Evolutionary conservation across 2,797 vertebrate species (phyloP), one percentile per base, ranked within the genome.

Genomic region (Gastrophryne carolinensis): DNA sequence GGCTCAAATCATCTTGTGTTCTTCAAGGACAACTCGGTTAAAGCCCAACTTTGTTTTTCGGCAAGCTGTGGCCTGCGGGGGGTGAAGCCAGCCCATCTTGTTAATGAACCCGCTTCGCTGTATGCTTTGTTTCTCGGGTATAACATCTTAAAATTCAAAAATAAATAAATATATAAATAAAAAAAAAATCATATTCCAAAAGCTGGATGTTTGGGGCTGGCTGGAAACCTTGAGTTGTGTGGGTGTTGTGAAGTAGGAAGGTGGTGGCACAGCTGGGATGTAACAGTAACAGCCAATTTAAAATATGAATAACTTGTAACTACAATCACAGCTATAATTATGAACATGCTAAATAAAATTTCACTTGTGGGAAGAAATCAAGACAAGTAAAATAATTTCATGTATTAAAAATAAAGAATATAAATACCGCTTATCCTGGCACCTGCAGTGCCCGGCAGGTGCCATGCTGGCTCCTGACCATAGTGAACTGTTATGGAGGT

Each of bases 1-100:
- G 73, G 73, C 73, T 26, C 50, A 35, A 23, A 76, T 69, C 34
- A 50, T 39, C 41, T 60, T 67, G 41, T 54, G 63, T 69, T 76
- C 65, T 63, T 69, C 57, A 41, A 17, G 17, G n/a, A 39, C 47
- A 76, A 49, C 57, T n/a, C n/a, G 54, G 65, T 63, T 69, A 76
- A 62, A 69, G 65, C 65, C 73, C 57, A 26, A 49, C 56, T 47
- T 47, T 19, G 24, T 47, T 69, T 35, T 19, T 19, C 44, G 24
- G 24, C 58, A 23, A 50, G 41, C 63, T 30, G 44, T 32, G 12
- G 53, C 56, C 72, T 49, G 62, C 53, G 27, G 52, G 52, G 52
- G 57, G 39, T 19, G 30, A 13, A 56, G 32, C 54, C 29, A 64
- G 30, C 23, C 17, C 24, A 56, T 30, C 54, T 76, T 63, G 57